These are phyloP conservation scores for Pocillopora verrucosa DNA, from an alignment of 64 coral and sea anemone genomes.

Conservation along the genomic window DNA sequence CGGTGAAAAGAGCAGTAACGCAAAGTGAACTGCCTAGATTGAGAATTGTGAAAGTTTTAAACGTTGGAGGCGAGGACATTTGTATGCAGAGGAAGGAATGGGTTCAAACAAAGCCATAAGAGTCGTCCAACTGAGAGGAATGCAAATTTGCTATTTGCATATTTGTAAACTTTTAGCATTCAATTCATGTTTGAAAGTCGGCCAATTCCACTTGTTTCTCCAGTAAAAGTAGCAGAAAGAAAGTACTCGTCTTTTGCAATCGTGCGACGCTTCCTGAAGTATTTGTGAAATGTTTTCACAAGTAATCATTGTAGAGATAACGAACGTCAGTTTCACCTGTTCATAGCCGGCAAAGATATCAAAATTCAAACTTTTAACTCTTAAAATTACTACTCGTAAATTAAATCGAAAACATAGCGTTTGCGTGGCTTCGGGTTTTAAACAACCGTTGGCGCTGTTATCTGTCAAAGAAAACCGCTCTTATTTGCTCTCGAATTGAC, in stretches of 20 bases:
- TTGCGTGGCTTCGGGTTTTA: background rate
- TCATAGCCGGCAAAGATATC: slow-evolving; percentile 35
- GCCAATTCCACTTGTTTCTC: background rate
- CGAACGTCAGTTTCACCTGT: slow-evolving; percentile 39
- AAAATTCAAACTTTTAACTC: slow-evolving; percentile 81
- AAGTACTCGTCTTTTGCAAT: background rate
- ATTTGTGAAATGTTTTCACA: slow-evolving; percentile 62
- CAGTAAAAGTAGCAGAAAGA: background rate
- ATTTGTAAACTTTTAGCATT: slow-evolving; percentile 65
- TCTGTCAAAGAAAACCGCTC: background rate
- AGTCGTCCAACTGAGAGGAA: slow-evolving; percentile 54
- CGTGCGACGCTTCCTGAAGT: background rate
- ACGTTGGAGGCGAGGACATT: slow-evolving; percentile 21
- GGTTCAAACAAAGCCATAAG: slow-evolving; percentile 9
- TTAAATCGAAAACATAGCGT: slow-evolving; percentile 63
- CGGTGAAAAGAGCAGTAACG: slow-evolving; percentile 20
- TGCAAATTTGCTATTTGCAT: slow-evolving; percentile 73
- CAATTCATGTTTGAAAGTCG: slow-evolving; percentile 21
- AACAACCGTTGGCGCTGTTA: background rate
- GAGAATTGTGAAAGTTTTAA: slow-evolving; percentile 28
- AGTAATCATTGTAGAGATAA: slow-evolving; percentile 34
- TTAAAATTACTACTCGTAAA: slow-evolving; percentile 61
- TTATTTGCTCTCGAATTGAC: background rate
- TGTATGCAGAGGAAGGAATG: slow-evolving; percentile 34
- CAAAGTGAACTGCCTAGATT: slow-evolving; percentile 5